A percentile compares a stretch with the other conserved stretches of the same genome.
Evolutionary conservation across 2,888 invertebrate species (phyloP).

Genomic region (Autographa gamma): DNA sequence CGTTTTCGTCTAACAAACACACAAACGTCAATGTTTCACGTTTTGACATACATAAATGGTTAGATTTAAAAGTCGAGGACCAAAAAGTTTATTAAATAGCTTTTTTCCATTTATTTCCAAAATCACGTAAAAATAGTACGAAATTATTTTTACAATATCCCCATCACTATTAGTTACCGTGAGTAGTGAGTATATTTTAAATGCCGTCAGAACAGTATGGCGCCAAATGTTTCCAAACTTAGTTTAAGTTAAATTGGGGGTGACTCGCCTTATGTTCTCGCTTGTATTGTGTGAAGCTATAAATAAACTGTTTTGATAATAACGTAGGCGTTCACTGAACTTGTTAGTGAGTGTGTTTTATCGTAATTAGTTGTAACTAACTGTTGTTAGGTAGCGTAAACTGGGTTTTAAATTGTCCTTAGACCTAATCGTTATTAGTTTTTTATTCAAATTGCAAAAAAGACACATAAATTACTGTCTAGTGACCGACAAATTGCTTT

Average conservation of each 20-base stretch:
- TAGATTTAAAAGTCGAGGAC: no score
- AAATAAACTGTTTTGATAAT: conserved; percentile 63
- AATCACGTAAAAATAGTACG: neutral
- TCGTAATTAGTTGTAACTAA: conserved; percentile 37
- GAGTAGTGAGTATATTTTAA: conserved; percentile 83
- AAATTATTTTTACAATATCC: conserved; percentile 56
- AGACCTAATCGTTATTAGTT: neutral
- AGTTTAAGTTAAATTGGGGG: conserved; percentile 81
- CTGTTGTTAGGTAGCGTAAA: conserved; percentile 7
- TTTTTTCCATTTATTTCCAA: neutral
- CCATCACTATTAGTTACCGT: conserved; percentile 68
- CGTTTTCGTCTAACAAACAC: neutral
- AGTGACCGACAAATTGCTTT: no score
- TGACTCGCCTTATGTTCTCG: conserved; percentile 71
- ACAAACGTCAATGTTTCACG: neutral
- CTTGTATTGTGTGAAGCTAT: conserved; percentile 64
- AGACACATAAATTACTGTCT: neutral
- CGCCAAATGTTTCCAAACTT: conserved; percentile 78
- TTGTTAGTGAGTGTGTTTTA: conserved; percentile 39
- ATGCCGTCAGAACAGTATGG: conserved; percentile 85
- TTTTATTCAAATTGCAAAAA: neutral
- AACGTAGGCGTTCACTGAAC: conserved; percentile 52
- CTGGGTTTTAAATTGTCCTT: neutral
- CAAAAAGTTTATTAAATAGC: no score
- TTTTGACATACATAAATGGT: neutral